These are phyloP conservation scores for Carollia perspicillata DNA, from an alignment of 2,113 vertebrate species.

Conservation along the genomic window DNA sequence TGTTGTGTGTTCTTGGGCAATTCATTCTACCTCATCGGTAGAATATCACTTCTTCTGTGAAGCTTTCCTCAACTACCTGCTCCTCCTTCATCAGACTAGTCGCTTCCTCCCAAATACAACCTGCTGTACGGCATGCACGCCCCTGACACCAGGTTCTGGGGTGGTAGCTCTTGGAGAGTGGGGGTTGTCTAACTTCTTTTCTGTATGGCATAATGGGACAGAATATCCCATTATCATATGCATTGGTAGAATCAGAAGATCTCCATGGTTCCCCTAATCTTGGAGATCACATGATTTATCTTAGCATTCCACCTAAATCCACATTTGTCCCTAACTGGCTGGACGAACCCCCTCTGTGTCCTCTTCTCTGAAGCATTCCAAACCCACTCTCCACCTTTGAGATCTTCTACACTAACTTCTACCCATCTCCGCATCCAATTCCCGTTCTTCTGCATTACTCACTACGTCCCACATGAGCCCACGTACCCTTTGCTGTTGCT, in stretches of 20 bases:
- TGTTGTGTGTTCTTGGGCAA: background rate
- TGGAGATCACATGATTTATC: background rate
- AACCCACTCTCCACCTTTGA: background rate
- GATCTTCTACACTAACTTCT: background rate
- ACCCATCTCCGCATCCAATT: background rate
- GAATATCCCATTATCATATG: background rate
- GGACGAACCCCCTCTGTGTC: background rate
- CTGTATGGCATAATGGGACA: background rate
- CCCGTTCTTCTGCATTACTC: background rate
- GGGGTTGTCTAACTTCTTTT: background rate
- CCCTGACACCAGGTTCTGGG: background rate
- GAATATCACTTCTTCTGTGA: background rate
- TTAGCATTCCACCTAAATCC: background rate
- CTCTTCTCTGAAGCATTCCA: background rate
- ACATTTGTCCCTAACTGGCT: background rate
- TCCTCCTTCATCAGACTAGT: background rate
- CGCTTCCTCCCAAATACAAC: background rate
- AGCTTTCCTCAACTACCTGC: background rate
- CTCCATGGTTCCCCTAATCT: background rate
- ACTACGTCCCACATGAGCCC: background rate
- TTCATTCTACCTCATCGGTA: background rate
- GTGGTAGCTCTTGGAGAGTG: background rate
- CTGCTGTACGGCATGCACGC: too few species aligned
- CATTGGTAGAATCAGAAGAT: background rate
- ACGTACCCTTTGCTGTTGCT: background rate